Base-by-base conservation (phyloP, 1,140 invertebrate genomes). In the Samia ricini region DNA sequence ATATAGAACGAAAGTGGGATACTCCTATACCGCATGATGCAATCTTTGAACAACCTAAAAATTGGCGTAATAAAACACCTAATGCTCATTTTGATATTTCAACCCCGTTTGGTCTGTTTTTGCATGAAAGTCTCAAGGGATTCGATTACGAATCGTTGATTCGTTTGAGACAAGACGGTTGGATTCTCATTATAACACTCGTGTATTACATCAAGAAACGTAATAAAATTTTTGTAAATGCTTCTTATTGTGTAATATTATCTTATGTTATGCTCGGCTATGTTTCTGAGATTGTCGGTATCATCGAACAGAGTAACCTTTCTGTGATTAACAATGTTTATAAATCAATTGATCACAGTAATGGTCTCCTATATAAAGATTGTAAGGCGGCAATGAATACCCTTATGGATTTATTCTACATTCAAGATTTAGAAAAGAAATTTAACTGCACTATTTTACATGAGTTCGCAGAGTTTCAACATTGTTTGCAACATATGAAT, bases 401-500 rank as follows among this genome's bases (percentile, higher is more conserved):
- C 33, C 15, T 42, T 42, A 15, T 42, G 10, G 33, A 42, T 42
- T 42, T 42, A 1, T 42, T 42, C 33, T 42, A 42, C n/a, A 42
- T 42, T 15, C 0, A 42, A 15, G 33, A 42, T 42, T 42, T 42
- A 42, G 4, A 42, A 33, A 19, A 58, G 18, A 54, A 36, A 29
- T 74, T 65, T 48, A 26, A 66, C 49, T 54, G 61, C 23, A n/a
- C 33, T 7, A 26, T 66, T 4, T 52, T 77, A n/a, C 72, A 75
- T 10, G 60, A 36, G n/a, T 61, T 77, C 2, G 61, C 68, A 0
- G 75, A 75, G 57, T 75, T 75, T 21, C 64, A 69, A 51, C 75
- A 77, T 60, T 75, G 75, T 49, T 61, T 77, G 60, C 70, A 77
- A 48, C 68, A 72, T 55, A 69, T 77, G 60, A 77, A 77, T 61